A percentile compares a stretch with the other conserved stretches of the same genome.
Conservation (phyloP, 37 sponge, comb jelly and placozoan species). For the Ephydatia muelleri region DNA sequence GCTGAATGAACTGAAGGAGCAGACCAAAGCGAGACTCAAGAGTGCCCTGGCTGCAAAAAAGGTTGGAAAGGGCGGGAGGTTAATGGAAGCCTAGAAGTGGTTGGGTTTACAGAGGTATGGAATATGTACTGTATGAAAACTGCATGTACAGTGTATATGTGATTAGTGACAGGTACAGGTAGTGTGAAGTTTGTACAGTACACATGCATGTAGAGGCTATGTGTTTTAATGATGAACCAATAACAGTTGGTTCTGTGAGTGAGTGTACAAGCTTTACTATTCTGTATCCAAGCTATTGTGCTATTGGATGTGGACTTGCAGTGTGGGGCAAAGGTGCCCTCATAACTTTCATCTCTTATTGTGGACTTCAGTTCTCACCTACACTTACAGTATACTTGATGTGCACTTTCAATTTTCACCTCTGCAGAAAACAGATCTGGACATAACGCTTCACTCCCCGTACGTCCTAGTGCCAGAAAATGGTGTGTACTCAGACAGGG, state of each 20-base stretch:
- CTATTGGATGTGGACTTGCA: background rate
- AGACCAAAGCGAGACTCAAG: conserved; percentile 62
- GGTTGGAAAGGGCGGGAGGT: conserved; percentile 1
- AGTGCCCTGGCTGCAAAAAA: conserved; percentile 60
- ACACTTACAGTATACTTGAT: background rate
- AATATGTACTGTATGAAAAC: background rate
- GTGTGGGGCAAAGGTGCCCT: background rate
- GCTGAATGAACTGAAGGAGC: conserved; percentile 50
- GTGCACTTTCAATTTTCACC: background rate
- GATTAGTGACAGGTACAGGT: too few relatives aligned
- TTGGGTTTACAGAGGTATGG: background rate
- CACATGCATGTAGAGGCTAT: too few relatives aligned
- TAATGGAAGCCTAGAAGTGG: background rate
- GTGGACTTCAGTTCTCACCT: background rate
- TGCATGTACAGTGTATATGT: too few relatives aligned
- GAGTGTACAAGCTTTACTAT: too few relatives aligned
- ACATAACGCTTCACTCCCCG: conserved; percentile 63
- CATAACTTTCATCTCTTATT: background rate
- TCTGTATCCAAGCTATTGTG: too few relatives aligned
- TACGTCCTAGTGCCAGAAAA: conserved; percentile 66
- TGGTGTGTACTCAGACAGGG: conserved; percentile 17
- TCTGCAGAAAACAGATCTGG: conserved; percentile 45
- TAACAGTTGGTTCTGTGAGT: too few relatives aligned
- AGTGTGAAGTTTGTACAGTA: too few relatives aligned
- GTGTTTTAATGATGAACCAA: too few relatives aligned